Base-by-base conservation (phyloP, 1,140 invertebrate species). In the Plutomurus gul region DNA sequence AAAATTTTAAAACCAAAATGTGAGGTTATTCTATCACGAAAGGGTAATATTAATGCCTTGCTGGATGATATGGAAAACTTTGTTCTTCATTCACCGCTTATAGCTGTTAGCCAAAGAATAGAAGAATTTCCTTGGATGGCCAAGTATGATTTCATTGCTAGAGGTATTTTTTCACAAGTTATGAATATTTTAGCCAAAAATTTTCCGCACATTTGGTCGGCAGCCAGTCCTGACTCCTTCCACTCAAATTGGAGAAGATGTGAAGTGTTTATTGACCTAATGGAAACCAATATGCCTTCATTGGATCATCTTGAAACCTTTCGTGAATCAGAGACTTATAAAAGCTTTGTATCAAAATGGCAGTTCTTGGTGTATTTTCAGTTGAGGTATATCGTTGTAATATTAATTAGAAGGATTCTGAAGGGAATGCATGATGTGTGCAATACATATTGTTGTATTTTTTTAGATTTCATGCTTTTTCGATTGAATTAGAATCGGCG, bases 311-410 rank as follows among this genome's bases (percentile, higher is more conserved):
- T 84, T n/a, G 27, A 76, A 25, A 39, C 10, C n/a, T 84, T 84
- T 70, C 25, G 82, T 33, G 78, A 76, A 27, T 78, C 78, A 22
- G 39, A 76, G 16, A 43, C 33, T 46, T 56, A 76, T 81, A 90
- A 90, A 84, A 89, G 88, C 56, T 96, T 97, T 86, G 88, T 95
- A 65, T 90, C 91, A 76, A 92, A 93, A 84, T 98, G 96, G 94
- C 97, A 97, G 88, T 88, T 98, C 30, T 93, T 95, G 36, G 95
- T 98, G 18, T 97, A 98, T 86, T 98, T 95, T 87, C 96, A 98
- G 89, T 96, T 98, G 84, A 89, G 90, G 89, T 90, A 84, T 79
- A 37, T n/a, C n/a, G n/a, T n/a, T n/a, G 73, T 33, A 30, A 36
- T 72, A 10, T 56, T 18, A 5, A 3, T 1, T 16, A 20, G 22